phyloP scores from a whole-genome alignment of 2,113 vertebrate species.

The Triplophysa rosa region DNA sequence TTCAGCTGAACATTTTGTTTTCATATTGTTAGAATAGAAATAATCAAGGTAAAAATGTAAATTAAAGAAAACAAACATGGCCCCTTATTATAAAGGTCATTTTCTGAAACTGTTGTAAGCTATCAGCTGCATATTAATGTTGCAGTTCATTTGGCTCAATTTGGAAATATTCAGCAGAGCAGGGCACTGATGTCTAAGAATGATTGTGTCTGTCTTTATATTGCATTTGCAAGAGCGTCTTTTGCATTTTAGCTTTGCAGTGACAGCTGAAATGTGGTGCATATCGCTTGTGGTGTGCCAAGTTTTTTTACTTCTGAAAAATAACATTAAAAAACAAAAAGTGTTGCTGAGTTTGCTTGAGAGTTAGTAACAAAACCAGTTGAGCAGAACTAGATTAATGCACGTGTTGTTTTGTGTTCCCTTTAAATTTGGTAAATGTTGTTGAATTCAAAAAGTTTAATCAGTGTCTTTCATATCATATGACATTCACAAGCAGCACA shows the following conservation, averaged over 20 bases:
- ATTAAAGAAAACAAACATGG: no score
- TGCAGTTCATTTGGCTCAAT: neutral
- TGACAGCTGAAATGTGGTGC: neutral
- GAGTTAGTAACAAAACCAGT: neutral
- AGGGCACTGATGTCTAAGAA: slow-evolving; percentile 8
- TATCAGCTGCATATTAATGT: slow-evolving; percentile 16
- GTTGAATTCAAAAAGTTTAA: neutral
- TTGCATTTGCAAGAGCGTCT: slow-evolving; percentile 41
- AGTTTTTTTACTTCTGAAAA: neutral
- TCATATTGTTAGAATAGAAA: no score
- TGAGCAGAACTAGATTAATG: neutral
- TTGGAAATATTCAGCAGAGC: neutral
- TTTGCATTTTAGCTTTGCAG: neutral
- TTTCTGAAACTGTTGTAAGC: no score
- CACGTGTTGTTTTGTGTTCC: neutral
- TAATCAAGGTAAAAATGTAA: no score
- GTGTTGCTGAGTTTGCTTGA: neutral
- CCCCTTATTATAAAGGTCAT: no score
- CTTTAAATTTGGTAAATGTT: neutral
- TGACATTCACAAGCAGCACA: neutral
- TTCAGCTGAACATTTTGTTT: no score
- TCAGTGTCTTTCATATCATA: no score
- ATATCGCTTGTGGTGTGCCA: neutral
- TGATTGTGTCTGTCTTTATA: neutral
- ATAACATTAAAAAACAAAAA: neutral